Evolutionary conservation across 2,113 vertebrate species (phyloP).

Genomic region (Chlorodrepanis virens): DNA sequence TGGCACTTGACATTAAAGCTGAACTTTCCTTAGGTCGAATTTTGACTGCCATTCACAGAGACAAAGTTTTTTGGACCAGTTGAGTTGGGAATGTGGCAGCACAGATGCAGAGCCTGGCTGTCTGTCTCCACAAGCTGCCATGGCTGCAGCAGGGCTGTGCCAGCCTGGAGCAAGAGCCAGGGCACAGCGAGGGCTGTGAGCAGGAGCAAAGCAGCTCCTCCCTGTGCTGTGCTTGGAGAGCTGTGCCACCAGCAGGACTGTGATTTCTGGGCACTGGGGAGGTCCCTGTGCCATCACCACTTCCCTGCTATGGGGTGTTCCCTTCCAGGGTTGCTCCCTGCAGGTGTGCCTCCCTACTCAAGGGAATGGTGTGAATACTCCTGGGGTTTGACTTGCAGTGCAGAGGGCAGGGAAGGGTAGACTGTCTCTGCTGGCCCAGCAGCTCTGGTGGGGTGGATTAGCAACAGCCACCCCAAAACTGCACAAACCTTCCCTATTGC

Average conservation of each 20-base stretch:
- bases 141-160: background rate
- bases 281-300: background rate
- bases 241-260: accelerated
- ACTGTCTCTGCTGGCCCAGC: background rate
- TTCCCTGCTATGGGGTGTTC: background rate
- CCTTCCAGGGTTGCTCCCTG: background rate
- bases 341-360: background rate
- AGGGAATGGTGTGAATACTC: accelerated
- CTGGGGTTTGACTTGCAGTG: background rate
- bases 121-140: background rate
- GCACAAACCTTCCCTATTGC: accelerated
- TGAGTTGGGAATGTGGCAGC: accelerated
- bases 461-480: background rate
- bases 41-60: background rate
- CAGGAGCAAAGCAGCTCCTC: background rate
- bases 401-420: background rate
- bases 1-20: slow-evolving; percentile 2
- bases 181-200: accelerated
- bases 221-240: accelerated
- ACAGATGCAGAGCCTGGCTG: background rate
- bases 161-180: accelerated
- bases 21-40: background rate
- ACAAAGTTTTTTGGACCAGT: background rate
- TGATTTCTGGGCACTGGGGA: accelerated
- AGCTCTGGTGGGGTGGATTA: background rate